Percentiles rank a stretch among this genome's conserved stretches.
phyloP scores from a whole-genome alignment of 92 coral and sea anemone species.

The Parazoanthus swiftii region DNA sequence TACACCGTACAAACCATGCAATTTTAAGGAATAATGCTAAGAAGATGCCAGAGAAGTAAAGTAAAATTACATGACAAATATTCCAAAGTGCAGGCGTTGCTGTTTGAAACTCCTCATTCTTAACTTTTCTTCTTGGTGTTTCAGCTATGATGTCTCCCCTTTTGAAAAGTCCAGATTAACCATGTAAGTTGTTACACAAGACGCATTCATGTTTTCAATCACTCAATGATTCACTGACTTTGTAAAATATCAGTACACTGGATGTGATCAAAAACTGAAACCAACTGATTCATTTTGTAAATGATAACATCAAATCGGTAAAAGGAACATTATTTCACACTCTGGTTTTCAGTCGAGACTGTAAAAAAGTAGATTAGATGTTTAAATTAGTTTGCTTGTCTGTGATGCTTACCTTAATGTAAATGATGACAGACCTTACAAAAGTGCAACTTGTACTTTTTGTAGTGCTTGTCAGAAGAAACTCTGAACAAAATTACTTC shows the following conservation, averaged over 20 bases:
- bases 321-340: not conserved
- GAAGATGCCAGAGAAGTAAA: not conserved
- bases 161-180: not conserved
- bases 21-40: not conserved
- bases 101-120: not conserved
- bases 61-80: not conserved
- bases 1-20: no score
- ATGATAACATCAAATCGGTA: not conserved
- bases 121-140: not conserved
- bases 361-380: not conserved
- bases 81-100: not conserved
- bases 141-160: not conserved
- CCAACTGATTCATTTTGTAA: not conserved
- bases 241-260: not conserved
- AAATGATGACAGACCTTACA: not conserved
- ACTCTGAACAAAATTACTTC: slow-evolving; percentile 4
- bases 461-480: not conserved
- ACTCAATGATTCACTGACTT: no score
- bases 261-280: not conserved
- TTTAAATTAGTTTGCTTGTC: not conserved
- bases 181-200: not conserved
- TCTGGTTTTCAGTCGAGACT: not conserved
- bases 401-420: not conserved
- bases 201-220: not conserved
- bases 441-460: not conserved